These are phyloP conservation scores for Eciton burchellii DNA, from an alignment of 1,140 invertebrate species.

Conservation along the genomic window DNA sequence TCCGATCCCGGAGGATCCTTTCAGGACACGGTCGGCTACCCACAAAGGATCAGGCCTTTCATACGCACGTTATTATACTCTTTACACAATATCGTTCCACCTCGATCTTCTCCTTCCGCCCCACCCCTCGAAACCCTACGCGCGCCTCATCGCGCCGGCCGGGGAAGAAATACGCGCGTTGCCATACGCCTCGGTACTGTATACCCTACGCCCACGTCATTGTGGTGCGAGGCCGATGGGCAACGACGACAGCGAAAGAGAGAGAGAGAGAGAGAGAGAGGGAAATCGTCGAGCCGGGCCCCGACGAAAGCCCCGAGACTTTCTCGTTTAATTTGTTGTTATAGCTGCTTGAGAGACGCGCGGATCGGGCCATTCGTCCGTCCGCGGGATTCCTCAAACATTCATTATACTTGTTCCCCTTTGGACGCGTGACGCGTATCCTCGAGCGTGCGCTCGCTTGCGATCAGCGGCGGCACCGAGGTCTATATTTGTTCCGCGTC, in stretches of 20 bases:
- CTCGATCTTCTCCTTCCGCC: conserved; percentile 61
- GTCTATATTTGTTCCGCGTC: conserved; percentile 55
- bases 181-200: conserved; percentile 60
- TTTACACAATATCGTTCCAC: conserved; percentile 84
- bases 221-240: conserved; percentile 47
- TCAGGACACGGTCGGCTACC: conserved; percentile 84
- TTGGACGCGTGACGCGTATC: conserved; percentile 76
- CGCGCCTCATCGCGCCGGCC: neutral
- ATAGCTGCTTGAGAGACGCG: conserved; percentile 81
- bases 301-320: conserved; percentile 74
- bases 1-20: conserved; percentile 80
- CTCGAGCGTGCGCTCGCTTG: conserved; percentile 17
- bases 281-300: conserved; percentile 55
- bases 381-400: conserved; percentile 78
- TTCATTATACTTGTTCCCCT: conserved; percentile 83
- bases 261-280: conserved; percentile 14
- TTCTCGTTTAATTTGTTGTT: conserved; percentile 84
- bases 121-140: no score
- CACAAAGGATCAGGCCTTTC: conserved; percentile 81
- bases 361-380: conserved; percentile 71
- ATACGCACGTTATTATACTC: conserved; percentile 83
- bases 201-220: conserved; percentile 66
- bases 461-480: conserved; percentile 27
- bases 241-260: conserved; percentile 23
- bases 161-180: conserved; percentile 67